A percentile compares a stretch with the other conserved stretches of the same genome.
phyloP scores from a whole-genome alignment of 2,888 invertebrate genomes.

The Zhengitettix transpicula region DNA sequence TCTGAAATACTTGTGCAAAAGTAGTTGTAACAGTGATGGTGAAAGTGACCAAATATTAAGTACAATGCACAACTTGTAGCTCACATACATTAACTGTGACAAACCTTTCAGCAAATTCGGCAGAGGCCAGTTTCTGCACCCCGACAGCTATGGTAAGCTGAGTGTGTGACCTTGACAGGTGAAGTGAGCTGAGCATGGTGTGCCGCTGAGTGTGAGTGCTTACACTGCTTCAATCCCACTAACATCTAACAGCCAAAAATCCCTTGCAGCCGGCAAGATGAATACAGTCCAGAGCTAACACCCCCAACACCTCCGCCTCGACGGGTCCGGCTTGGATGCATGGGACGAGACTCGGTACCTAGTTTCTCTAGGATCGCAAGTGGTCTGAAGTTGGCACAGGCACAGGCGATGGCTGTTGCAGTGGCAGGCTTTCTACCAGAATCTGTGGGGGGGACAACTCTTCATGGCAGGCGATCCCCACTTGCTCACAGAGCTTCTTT shows the following conservation, averaged over 20 bases:
- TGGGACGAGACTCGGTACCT: slow-evolving; percentile 20
- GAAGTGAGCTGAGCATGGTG: slow-evolving; percentile 2
- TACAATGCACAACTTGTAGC: too few relatives aligned
- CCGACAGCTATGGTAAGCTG: slow-evolving; percentile 15
- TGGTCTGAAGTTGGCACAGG: slow-evolving; percentile 52
- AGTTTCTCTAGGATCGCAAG: slow-evolving; percentile 43
- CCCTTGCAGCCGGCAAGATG: slow-evolving; percentile 36
- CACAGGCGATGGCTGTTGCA: slow-evolving; percentile 50
- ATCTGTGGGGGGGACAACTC: slow-evolving; percentile 17
- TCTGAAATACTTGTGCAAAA: too few relatives aligned
- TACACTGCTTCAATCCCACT: neutral
- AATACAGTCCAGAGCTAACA: slow-evolving; percentile 43
- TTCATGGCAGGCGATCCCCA: slow-evolving; percentile 17
- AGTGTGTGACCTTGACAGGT: neutral
- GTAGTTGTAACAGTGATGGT: too few relatives aligned
- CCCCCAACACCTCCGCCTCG: slow-evolving; percentile 41
- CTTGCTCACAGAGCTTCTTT: slow-evolving; percentile 40
- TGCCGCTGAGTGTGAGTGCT: neutral
- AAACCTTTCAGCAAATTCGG: slow-evolving; percentile 13
- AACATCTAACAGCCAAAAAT: neutral
- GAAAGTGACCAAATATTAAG: too few relatives aligned
- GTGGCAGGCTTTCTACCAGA: slow-evolving; percentile 44
- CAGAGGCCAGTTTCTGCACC: slow-evolving; percentile 14
- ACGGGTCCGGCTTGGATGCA: slow-evolving; percentile 25
- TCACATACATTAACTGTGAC: too few relatives aligned